These are phyloP conservation scores for Sprattus sprattus DNA, from an alignment of 2,113 vertebrate genomes.

Conservation along the genomic window DNA sequence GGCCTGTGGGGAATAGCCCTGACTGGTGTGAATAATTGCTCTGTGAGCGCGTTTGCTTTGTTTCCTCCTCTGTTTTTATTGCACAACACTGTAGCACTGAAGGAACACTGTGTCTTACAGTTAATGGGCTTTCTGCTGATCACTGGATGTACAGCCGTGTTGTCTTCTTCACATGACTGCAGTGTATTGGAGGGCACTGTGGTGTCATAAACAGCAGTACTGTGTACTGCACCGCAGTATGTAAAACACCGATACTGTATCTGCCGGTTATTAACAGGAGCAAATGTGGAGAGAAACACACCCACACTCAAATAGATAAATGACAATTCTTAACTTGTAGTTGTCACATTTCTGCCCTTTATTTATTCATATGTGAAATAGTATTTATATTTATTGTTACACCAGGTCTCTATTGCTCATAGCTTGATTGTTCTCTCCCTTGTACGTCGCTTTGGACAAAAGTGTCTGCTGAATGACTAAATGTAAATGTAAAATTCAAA, in stretches of 20 bases:
- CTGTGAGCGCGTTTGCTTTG: background rate
- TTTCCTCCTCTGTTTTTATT: background rate
- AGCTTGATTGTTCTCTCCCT: too few species aligned
- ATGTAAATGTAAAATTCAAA: background rate
- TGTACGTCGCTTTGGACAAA: too few species aligned
- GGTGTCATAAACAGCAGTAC: background rate
- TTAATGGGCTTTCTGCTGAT: background rate
- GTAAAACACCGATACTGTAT: background rate
- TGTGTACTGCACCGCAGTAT: background rate
- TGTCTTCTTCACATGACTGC: background rate
- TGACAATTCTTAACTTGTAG: too few species aligned
- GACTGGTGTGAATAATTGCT: background rate
- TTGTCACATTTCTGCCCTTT: too few species aligned
- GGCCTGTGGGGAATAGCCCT: background rate
- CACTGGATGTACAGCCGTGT: background rate
- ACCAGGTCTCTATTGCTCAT: too few species aligned
- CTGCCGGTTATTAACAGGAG: background rate
- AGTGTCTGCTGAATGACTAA: too few species aligned
- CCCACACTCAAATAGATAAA: background rate
- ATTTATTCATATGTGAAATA: too few species aligned
- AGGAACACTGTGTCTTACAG: background rate
- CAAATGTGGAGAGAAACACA: background rate
- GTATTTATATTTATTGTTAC: too few species aligned
- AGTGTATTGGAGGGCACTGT: background rate
- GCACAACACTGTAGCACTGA: background rate